Percentiles rank a stretch among this genome's conserved stretches.
phyloP scores from a whole-genome alignment of 2,888 invertebrate species.

The Papilio elwesi region DNA sequence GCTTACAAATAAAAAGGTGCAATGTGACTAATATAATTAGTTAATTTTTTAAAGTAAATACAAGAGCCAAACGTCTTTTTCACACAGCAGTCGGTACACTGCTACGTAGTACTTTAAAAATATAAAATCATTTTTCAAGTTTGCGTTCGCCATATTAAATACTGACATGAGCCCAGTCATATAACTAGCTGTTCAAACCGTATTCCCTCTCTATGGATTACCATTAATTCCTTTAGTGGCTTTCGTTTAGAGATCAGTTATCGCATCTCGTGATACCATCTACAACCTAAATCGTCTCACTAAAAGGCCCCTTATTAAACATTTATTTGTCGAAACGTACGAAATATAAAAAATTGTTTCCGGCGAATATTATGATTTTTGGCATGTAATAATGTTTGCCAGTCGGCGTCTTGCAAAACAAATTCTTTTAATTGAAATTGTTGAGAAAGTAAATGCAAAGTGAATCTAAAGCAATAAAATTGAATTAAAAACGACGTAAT shows the following conservation, averaged over 20 bases:
- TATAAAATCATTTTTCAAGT: no score
- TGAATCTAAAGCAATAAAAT: constrained; percentile 19
- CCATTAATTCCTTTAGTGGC: background rate
- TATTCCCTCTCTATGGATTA: background rate
- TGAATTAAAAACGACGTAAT: constrained; percentile 18
- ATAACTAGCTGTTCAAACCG: no score
- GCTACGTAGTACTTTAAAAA: no score
- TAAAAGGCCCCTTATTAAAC: background rate
- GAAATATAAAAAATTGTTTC: background rate
- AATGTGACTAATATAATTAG: no score
- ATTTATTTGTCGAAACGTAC: background rate
- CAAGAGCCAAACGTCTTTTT: no score
- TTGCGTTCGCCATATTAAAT: no score
- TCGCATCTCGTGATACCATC: background rate
- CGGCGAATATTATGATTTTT: background rate
- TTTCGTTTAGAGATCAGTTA: background rate
- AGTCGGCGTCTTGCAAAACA: background rate
- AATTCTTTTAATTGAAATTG: background rate
- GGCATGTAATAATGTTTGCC: background rate
- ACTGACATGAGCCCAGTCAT: no score
- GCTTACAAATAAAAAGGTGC: no score
- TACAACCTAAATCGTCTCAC: no score
- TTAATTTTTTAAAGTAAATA: no score
- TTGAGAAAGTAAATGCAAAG: constrained; percentile 4
- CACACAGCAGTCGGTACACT: no score